phyloP scores from a whole-genome alignment of 2,113 vertebrate species.

The Melospiza melodia region DNA sequence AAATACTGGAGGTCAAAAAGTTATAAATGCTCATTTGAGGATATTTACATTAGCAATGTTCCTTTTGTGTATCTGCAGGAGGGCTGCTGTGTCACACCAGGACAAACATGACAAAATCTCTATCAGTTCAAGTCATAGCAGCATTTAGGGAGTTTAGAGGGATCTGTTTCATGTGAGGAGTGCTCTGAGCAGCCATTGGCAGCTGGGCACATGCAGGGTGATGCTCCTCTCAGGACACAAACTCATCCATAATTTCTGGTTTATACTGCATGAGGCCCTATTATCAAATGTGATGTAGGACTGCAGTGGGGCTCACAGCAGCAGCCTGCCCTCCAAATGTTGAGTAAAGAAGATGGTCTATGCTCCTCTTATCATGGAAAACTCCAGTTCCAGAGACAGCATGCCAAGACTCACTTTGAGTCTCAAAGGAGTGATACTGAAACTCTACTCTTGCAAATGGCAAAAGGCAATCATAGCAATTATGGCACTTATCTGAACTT shows the following conservation, averaged over 20 bases:
- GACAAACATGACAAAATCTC: not conserved
- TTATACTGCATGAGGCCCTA: not conserved
- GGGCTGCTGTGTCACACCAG: not conserved
- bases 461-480: not conserved
- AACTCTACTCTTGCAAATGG: not conserved
- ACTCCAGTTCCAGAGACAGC: not conserved
- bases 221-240: not conserved
- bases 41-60: constrained; percentile 19
- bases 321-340: not conserved
- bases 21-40: not conserved
- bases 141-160: not conserved
- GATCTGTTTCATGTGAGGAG: not conserved
- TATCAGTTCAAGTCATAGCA: not conserved
- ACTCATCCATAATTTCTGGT: not conserved
- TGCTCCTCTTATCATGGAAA: not conserved
- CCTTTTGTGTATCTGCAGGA: constrained; percentile 24
- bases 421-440: not conserved
- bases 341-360: not conserved
- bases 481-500: not conserved
- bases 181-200: not conserved
- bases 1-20: constrained; percentile 40
- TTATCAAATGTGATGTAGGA: not conserved
- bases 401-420: not conserved
- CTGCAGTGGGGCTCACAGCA: not conserved
- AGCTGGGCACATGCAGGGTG: not conserved